Percentiles rank a stretch among this genome's conserved stretches.
These are phyloP conservation scores for Alcis repandata DNA, from an alignment of 2,888 invertebrate species.

Conservation along the genomic window DNA sequence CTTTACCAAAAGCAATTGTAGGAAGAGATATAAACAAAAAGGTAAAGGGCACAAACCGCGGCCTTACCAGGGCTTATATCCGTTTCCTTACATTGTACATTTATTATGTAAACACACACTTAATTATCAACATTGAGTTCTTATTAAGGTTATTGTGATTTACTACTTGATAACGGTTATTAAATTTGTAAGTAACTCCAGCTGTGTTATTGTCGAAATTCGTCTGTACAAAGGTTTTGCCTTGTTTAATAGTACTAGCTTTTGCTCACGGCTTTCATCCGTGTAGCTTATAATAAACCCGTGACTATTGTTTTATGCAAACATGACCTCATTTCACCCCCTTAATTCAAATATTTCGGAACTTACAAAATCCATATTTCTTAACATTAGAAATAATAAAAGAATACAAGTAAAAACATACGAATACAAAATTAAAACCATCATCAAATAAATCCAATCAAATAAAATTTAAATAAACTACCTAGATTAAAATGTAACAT, in stretches of 20 bases:
- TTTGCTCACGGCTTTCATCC: no score
- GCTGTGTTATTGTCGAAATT: not conserved
- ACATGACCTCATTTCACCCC: no score
- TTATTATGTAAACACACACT: constrained; percentile 16
- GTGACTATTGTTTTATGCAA: no score
- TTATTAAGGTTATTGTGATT: constrained; percentile 31
- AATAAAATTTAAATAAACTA: no score
- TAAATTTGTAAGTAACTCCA: not conserved
- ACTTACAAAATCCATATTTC: no score
- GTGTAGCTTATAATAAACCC: no score
- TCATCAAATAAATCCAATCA: no score
- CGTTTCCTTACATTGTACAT: constrained; percentile 35
- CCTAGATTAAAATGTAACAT: no score
- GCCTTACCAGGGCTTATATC: constrained; percentile 25
- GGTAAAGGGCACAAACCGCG: constrained; percentile 24
- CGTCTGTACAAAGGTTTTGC: not conserved
- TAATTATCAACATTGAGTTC: constrained; percentile 26
- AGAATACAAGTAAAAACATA: no score
- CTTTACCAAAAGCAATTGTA: constrained; percentile 14
- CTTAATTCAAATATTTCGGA: no score
- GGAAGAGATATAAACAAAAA: constrained; percentile 21
- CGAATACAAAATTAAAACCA: no score
- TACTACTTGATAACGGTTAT: constrained; percentile 21
- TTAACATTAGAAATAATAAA: no score
- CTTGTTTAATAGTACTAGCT: not conserved